These are phyloP conservation scores for Tylochromis polylepis DNA, from an alignment of 2,113 vertebrate species.

Conservation along the genomic window DNA sequence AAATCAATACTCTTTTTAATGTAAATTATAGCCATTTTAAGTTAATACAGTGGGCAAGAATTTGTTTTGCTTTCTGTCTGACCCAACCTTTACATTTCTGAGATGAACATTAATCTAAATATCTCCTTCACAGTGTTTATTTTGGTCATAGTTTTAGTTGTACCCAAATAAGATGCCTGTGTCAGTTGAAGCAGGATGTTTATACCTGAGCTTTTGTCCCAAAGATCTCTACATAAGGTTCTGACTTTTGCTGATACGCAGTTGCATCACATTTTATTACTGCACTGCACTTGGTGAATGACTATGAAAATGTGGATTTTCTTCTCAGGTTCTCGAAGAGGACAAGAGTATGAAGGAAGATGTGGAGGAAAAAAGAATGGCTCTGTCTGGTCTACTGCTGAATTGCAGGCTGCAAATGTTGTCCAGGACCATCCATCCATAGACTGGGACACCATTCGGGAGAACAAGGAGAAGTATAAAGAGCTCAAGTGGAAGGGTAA, in stretches of 20 bases:
- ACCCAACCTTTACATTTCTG: background rate
- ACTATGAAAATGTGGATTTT: background rate
- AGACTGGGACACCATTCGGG: slow-evolving; percentile 81
- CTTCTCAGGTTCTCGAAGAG: background rate
- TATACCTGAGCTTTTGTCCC: background rate
- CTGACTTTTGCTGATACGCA: accelerated
- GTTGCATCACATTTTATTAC: background rate
- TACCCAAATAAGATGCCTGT: background rate
- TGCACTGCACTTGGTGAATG: background rate
- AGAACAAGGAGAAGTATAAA: slow-evolving; percentile 82
- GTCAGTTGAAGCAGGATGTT: background rate
- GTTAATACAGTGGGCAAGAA: background rate
- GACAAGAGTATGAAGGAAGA: background rate
- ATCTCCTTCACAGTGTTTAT: background rate
- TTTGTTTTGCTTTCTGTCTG: background rate
- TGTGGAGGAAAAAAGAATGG: background rate
- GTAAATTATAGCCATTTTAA: background rate
- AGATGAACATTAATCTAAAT: background rate
- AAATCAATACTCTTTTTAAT: background rate
- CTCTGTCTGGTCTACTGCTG: slow-evolving; percentile 57
- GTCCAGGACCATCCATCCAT: slow-evolving; percentile 49
- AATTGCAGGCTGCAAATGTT: background rate
- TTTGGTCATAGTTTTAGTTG: background rate
- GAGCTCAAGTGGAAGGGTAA: slow-evolving; percentile 91
- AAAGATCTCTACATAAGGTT: background rate